A percentile compares a stretch with the other conserved stretches of the same genome.
Evolutionary conservation across 2,113 vertebrate genomes (phyloP).

Genomic region (Corynorhinus townsendii): DNA sequence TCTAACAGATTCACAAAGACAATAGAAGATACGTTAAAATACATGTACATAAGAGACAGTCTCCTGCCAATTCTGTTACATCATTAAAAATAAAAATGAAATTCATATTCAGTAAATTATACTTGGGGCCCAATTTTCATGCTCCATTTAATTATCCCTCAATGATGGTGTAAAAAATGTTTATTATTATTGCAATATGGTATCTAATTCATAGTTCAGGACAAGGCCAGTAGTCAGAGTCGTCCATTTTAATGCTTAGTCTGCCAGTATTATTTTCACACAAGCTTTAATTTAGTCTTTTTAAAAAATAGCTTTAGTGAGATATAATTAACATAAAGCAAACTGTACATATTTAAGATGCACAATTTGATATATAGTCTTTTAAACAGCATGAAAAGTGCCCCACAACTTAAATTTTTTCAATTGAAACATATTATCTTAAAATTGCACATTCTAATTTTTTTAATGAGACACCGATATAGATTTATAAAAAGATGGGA

Average conservation of each 20-base stretch:
- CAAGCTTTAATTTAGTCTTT: slow-evolving; percentile 41
- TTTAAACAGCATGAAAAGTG: slow-evolving; percentile 74
- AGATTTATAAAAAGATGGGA: slow-evolving; percentile 63
- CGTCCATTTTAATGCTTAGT: slow-evolving; percentile 51
- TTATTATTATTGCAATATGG: slow-evolving; percentile 73
- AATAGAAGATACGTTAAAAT: slow-evolving; percentile 25
- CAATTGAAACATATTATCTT: slow-evolving; percentile 70
- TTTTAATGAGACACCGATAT: slow-evolving; percentile 57
- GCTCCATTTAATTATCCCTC: slow-evolving; percentile 64
- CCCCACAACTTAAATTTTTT: slow-evolving; percentile 63
- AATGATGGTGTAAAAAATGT: slow-evolving; percentile 48
- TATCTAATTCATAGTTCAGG: slow-evolving; percentile 67
- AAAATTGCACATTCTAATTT: slow-evolving; percentile 74
- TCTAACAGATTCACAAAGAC: slow-evolving; percentile 34
- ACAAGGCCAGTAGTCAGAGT: slow-evolving; percentile 60
- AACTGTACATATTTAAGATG: slow-evolving; percentile 59
- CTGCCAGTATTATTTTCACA: slow-evolving; percentile 50
- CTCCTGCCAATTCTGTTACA: slow-evolving; percentile 46
- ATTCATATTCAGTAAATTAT: slow-evolving; percentile 56
- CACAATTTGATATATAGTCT: slow-evolving; percentile 56
- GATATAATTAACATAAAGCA: slow-evolving; percentile 62
- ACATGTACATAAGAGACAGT: slow-evolving; percentile 34
- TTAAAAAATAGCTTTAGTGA: slow-evolving; percentile 59
- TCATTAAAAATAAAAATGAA: slow-evolving; percentile 68
- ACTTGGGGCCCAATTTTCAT: slow-evolving; percentile 70